Evolutionary conservation across 2,888 invertebrate species (phyloP).

Genomic region (Linnaemya vulpina): DNA sequence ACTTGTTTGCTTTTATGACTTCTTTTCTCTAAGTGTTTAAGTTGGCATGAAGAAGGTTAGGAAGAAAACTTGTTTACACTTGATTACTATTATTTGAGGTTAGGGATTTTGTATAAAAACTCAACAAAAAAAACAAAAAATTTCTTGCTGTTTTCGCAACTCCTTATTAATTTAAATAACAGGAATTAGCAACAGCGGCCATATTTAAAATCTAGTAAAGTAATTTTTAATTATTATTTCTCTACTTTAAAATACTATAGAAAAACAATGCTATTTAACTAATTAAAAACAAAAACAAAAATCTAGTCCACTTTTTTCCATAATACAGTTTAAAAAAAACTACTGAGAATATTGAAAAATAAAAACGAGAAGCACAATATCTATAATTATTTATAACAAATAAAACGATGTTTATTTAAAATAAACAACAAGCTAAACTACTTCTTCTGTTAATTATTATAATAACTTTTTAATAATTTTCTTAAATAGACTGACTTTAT

Average conservation of each 20-base stretch:
- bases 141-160: constrained; percentile 54
- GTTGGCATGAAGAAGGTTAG: not conserved
- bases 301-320: constrained; percentile 72
- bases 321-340: constrained; percentile 67
- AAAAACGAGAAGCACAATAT: constrained; percentile 70
- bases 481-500: constrained; percentile 80
- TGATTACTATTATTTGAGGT: constrained; percentile 52
- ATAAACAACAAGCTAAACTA: constrained; percentile 68
- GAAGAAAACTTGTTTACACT: constrained; percentile 46
- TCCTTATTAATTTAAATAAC: constrained; percentile 37
- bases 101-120: constrained; percentile 46
- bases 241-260: constrained; percentile 57
- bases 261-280: constrained; percentile 69
- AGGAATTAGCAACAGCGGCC: constrained; percentile 64
- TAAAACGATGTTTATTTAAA: constrained; percentile 65
- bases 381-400: constrained; percentile 54
- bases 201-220: constrained; percentile 71
- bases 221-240: constrained; percentile 66
- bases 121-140: constrained; percentile 15
- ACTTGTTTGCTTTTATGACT: not conserved
- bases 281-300: constrained; percentile 61
- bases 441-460: constrained; percentile 71
- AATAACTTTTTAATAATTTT: constrained; percentile 68
- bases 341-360: constrained; percentile 56
- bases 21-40: constrained; percentile 31